Conservation (phyloP, 2,113 vertebrate genomes). For the Oxygymnocypris stewartii region DNA sequence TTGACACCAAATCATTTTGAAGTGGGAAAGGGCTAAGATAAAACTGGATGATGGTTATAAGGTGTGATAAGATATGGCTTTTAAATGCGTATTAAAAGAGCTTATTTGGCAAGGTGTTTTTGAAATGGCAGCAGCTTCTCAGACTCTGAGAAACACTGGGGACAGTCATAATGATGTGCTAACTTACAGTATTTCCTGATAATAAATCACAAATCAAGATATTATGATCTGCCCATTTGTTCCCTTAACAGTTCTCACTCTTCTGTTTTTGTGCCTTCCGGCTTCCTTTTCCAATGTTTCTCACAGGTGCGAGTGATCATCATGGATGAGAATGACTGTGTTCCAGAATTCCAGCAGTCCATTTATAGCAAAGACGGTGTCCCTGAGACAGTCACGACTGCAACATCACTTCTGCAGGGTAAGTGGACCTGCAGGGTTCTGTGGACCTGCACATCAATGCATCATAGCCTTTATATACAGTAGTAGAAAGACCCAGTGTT, state of each 20-base stretch:
- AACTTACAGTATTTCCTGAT: neutral
- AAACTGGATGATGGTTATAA: conserved; percentile 1
- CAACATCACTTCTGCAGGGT: conserved; percentile 88
- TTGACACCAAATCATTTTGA: conserved; percentile 16
- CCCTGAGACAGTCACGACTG: conserved; percentile 84
- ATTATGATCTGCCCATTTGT: neutral
- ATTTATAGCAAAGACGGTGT: conserved; percentile 85
- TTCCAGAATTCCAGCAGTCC: conserved; percentile 84
- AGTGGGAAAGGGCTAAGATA: neutral
- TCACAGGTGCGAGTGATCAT: conserved; percentile 81
- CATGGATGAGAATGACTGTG: conserved; percentile 84
- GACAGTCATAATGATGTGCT: neutral
- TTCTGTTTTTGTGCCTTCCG: neutral
- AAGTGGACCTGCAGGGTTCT: conserved; percentile 52
- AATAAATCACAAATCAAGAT: neutral
- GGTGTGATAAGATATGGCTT: neutral
- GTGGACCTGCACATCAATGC: neutral
- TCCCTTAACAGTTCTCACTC: neutral
- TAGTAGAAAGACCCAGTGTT: neutral
- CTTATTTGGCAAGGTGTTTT: neutral
- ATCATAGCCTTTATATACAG: neutral
- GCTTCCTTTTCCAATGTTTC: neutral
- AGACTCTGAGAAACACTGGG: neutral
- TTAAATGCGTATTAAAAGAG: neutral
- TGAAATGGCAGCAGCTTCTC: neutral